Evolutionary conservation across 2,797 vertebrate genomes (phyloP).

Genomic region (Takifugu ocellatus): DNA sequence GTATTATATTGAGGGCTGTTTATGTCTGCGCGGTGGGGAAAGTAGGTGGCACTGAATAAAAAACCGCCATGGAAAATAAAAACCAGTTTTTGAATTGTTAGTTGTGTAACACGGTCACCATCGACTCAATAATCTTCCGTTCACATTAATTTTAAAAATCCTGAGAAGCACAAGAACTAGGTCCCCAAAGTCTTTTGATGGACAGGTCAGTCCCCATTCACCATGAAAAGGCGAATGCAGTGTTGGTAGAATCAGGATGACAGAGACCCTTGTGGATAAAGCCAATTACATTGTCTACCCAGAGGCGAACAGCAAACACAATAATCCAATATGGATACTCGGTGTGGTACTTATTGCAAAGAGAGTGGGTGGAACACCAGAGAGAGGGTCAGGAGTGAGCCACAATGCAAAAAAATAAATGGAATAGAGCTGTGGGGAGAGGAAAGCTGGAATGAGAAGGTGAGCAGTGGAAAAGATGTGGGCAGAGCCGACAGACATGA

Average conservation of each 20-base stretch:
- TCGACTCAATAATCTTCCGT: no score
- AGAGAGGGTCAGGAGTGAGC: constrained; percentile 34
- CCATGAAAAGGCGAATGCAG: constrained; percentile 38
- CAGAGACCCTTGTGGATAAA: constrained; percentile 34
- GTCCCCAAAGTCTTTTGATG: constrained; percentile 5
- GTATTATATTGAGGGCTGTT: not conserved
- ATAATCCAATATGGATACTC: constrained; percentile 53
- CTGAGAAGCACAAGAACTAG: no score
- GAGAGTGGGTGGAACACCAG: constrained; percentile 32
- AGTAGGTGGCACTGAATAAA: constrained; percentile 1
- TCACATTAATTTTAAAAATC: no score
- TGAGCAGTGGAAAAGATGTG: constrained; percentile 17
- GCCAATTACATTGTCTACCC: constrained; percentile 56
- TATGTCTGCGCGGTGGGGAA: not conserved
- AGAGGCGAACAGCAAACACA: constrained; percentile 53
- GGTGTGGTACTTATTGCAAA: constrained; percentile 14
- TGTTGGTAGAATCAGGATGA: constrained; percentile 20
- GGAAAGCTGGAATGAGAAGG: constrained; percentile 14
- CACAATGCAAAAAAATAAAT: constrained; percentile 7
- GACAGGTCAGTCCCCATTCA: constrained; percentile 19
- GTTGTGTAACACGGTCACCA: not conserved
- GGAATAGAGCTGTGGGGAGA: constrained; percentile 9
- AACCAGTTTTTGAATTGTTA: constrained; percentile 6
- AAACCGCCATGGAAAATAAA: constrained; percentile 11
- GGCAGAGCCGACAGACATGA: constrained; percentile 13